Evolutionary conservation across 2,888 invertebrate species (phyloP).

Genomic region (Drosophila affinis): DNA sequence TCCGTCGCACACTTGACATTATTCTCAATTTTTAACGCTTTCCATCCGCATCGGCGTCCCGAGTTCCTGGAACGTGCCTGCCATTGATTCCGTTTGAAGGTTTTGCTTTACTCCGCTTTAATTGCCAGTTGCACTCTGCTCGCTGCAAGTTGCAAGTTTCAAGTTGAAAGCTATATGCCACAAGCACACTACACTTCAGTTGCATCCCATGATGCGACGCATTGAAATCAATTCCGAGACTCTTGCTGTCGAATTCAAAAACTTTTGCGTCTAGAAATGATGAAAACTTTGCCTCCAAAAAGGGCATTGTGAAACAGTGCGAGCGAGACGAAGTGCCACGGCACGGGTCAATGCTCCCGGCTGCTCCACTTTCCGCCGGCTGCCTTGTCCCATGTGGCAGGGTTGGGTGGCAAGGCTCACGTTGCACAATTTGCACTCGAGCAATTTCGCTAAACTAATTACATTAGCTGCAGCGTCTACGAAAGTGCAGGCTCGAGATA

Average conservation of each 20-base stretch:
- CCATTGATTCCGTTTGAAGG: background rate
- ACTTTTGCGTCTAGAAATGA: background rate
- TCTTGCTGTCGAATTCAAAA: background rate
- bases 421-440: constrained; percentile 42
- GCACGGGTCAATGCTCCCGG: background rate
- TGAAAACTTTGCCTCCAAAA: background rate
- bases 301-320: background rate
- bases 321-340: background rate
- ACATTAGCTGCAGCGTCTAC: constrained; percentile 47
- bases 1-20: background rate
- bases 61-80: background rate
- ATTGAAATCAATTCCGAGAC: background rate
- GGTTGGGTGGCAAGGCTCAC: constrained; percentile 9
- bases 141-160: background rate
- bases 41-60: background rate
- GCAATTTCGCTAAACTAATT: constrained; percentile 58
- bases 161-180: background rate
- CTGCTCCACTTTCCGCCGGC: background rate
- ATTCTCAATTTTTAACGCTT: background rate
- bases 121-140: background rate
- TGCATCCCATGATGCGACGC: background rate
- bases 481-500: constrained; percentile 41
- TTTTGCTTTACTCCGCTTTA: background rate
- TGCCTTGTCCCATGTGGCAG: background rate
- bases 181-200: background rate